phyloP scores from a whole-genome alignment of 35 echinoderm and acorn worm species.

The Amphiura filiformis region DNA sequence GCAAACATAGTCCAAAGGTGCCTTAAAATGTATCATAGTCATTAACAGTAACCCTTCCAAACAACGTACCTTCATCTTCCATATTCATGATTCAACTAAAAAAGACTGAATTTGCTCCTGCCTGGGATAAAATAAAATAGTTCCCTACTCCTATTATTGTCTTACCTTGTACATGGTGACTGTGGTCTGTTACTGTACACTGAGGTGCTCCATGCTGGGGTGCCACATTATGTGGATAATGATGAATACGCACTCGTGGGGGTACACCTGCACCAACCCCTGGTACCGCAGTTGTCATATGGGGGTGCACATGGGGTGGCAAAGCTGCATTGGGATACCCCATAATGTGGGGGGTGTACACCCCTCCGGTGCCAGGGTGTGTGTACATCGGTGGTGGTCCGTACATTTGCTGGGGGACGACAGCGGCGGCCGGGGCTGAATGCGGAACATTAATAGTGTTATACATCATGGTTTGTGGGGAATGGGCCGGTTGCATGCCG shows the following conservation, averaged over 20 bases:
- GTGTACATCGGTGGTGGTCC: constrained; percentile 62
- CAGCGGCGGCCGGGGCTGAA: constrained; percentile 29
- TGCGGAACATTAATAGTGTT: neutral
- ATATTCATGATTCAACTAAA: too few species aligned
- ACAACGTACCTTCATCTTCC: too few species aligned
- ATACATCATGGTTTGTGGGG: constrained; percentile 6
- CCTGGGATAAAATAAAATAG: too few species aligned
- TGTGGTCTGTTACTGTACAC: constrained; percentile 19
- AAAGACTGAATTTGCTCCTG: too few species aligned
- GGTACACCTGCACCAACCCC: constrained; percentile 17
- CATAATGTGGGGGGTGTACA: constrained; percentile 62
- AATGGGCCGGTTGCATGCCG: constrained; percentile 60
- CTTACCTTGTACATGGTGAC: neutral
- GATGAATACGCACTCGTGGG: constrained; percentile 25
- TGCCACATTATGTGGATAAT: constrained; percentile 13
- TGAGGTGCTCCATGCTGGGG: constrained; percentile 34
- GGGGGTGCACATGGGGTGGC: constrained; percentile 70
- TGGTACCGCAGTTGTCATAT: constrained; percentile 42
- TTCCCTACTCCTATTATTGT: too few species aligned
- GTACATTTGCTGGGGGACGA: constrained; percentile 80
- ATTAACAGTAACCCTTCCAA: too few species aligned
- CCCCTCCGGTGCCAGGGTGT: constrained; percentile 48
- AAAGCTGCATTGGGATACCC: constrained; percentile 63
- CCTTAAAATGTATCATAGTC: too few species aligned
- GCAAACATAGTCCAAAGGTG: too few species aligned